A percentile compares a stretch with the other conserved stretches of the same genome.
Evolutionary conservation across 2,113 vertebrate species (phyloP).

Genomic region (Embiotoca jacksoni): DNA sequence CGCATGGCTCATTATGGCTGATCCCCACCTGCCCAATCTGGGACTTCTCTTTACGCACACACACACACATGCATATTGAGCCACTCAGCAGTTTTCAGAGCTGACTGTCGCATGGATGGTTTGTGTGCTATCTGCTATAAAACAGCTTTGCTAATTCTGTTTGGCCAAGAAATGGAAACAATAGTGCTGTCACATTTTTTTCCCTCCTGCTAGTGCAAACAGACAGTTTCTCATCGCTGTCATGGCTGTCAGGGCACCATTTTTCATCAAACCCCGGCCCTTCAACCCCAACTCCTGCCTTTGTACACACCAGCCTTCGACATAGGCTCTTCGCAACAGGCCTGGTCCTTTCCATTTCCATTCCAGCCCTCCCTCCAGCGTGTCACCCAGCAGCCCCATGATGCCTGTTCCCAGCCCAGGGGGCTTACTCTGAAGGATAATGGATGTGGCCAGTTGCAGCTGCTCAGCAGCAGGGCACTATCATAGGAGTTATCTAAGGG

Average conservation of each 20-base stretch:
- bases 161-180: constrained; percentile 74
- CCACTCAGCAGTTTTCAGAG: constrained; percentile 75
- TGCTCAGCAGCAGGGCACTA: constrained; percentile 76
- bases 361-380: constrained; percentile 56
- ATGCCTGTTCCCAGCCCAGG: constrained; percentile 46
- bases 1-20: constrained; percentile 78
- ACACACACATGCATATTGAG: constrained; percentile 27
- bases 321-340: constrained; percentile 56
- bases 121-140: constrained; percentile 76
- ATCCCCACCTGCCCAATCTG: constrained; percentile 75
- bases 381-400: constrained; percentile 43
- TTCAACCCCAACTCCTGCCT: constrained; percentile 29
- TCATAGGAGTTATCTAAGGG: constrained; percentile 82
- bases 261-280: constrained; percentile 50
- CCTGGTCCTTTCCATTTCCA: constrained; percentile 49
- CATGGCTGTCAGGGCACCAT: constrained; percentile 44
- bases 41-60: constrained; percentile 52
- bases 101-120: constrained; percentile 67
- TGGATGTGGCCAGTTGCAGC: constrained; percentile 81
- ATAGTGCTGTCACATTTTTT: constrained; percentile 59
- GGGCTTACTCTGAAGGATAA: constrained; percentile 76
- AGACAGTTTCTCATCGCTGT: constrained; percentile 62
- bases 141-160: constrained; percentile 78
- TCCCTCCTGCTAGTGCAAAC: constrained; percentile 55
- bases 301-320: constrained; percentile 41